Evolutionary conservation across 1,140 invertebrate genomes (phyloP), one percentile per base, ranked within the genome.

Genomic region (Wasmannia auropunctata): DNA sequence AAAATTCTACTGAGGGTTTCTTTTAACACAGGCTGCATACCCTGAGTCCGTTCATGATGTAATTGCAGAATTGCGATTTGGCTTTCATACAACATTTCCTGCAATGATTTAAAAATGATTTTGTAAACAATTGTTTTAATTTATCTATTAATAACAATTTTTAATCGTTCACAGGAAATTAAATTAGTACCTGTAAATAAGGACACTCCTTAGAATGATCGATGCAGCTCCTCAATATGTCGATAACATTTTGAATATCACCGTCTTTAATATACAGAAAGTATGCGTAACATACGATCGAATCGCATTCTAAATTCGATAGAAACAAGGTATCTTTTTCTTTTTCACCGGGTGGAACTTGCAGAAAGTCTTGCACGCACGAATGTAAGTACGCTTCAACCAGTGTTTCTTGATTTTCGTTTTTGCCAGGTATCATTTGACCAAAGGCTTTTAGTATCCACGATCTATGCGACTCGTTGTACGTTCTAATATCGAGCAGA

Each of bases 201-300:
- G 80, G 60, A 76, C 62, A 87, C 0, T 88, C 72, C n/a, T 92
- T 86, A 1, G 90, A 90, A 85, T 93, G 93, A 60, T 92, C 60
- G 37, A 94, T 86, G 75, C 93, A 95, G 4, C 37, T 90, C 62
- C 90, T 85, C 84, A 93, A 92, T 34, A 93, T 75, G 3, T 85
- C 40, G 5, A 91, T 54, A 86, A 93, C 89, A 81, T 86, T 84
- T 22, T 83, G 34, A 37, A 91, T 72, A 79, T 91, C 63, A 4
- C 43, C 81, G 49, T 95, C 87, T 56, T 92, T 92, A 6, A 96
- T 88, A 56, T 93, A 95, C 3, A 96, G 74, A 75, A 96, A 94
- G 91, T 96, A 96, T n/a, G 93, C 93, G 63, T 96, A 95, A 77
- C 96, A 96, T 67, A 95, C 93, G 22, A 96, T 91, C 89, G 95